Evolutionary conservation across 92 coral and sea anemone species (phyloP), one percentile per base, ranked within the genome.

Genomic region (Pocillopora grandis): DNA sequence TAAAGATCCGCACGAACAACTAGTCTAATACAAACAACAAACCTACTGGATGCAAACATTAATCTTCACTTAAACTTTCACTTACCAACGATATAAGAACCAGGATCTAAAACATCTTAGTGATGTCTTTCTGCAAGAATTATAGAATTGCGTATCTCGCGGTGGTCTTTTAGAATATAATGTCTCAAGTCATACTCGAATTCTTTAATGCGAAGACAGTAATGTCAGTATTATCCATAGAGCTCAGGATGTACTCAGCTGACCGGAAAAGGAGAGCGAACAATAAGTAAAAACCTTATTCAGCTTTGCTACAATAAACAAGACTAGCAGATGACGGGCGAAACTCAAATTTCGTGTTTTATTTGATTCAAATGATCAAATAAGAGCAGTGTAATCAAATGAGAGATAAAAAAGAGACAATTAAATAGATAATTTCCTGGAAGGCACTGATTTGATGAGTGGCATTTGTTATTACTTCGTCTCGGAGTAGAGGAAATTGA

Each of bases 221-320:
- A 12, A 37, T 37, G 1, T 27, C 27, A 27, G 27, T 55, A 36
- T 70, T 14, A 10, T 18, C 42, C 75, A 35, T 49, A 55, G 3
- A 70, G 19, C 15, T 70, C 9, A 14, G 1, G 18, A 70, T 70
- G 36, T 35, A 70, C 16, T 70, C 42, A 70, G 75, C 75, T 70
- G 75, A 35, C 56, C 9, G 31, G n/a, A 69, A 69, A 69, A 42
- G 49, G 52, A 7, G 49, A 8, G 57, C 21, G 56, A 70, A 70
- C 15, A 70, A 37, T 70, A 70, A 70, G 42, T 11, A 12, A 15
- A 70, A 11, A 2, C 20, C 56, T 36, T 2, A 17, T 21, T 12
- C 75, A 70, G 75, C 75, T 70, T 70, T 23, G 9, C 19, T 35
- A 15, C 55, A 8, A 70, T 16, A 70, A 70, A 70, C 75, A 70